Percentiles rank a stretch among this genome's conserved stretches.
Conservation (phyloP, 2,113 vertebrate genomes). For the Sphyrna mokarran region DNA sequence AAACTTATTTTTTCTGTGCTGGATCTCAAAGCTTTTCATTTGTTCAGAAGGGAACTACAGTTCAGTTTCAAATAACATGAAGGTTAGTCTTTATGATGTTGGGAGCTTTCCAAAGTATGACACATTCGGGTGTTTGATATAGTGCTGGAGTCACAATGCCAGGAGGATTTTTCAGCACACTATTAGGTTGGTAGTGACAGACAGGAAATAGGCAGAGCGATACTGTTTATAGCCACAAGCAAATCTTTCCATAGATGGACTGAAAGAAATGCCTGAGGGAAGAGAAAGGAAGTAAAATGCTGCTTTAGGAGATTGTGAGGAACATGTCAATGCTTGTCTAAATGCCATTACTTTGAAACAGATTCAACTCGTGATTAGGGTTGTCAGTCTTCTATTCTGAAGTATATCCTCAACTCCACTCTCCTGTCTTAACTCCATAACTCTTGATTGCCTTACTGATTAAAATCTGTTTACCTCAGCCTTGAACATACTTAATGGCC, state of each 20-base stretch:
- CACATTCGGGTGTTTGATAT: background rate
- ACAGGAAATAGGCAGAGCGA: background rate
- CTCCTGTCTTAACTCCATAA: no score
- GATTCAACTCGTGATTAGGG: background rate
- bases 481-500: no score
- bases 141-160: background rate
- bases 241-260: background rate
- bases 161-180: slow-evolving; percentile 25
- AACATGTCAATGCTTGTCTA: background rate
- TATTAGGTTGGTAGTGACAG: background rate
- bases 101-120: background rate
- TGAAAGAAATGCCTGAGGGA: background rate
- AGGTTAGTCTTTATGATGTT: background rate
- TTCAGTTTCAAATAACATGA: background rate
- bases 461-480: no score
- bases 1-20: background rate
- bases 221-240: slow-evolving; percentile 8
- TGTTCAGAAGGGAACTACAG: background rate
- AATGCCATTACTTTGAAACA: background rate
- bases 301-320: background rate
- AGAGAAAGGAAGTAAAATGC: background rate
- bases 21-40: background rate
- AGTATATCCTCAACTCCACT: background rate
- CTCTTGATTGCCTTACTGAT: no score
- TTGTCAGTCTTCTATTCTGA: background rate